phyloP scores from a whole-genome alignment of 1,140 invertebrate species.

The Camponotus pennsylvanicus region DNA sequence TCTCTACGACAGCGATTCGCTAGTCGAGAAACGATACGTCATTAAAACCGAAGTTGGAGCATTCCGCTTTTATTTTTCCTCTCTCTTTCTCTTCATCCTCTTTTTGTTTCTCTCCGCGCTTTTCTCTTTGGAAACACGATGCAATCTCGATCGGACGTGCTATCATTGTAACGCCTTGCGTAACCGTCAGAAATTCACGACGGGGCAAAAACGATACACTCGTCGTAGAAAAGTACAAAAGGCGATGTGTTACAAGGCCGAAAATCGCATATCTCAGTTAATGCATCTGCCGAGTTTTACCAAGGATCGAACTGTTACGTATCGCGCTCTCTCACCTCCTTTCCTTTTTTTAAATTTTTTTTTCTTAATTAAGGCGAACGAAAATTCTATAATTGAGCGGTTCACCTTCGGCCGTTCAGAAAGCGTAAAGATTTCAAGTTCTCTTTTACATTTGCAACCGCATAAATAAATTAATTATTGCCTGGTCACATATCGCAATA shows the following conservation, averaged over 20 bases:
- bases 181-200: conserved; percentile 13
- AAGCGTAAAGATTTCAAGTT: conserved; percentile 1
- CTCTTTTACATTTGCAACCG: neutral
- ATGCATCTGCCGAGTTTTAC: conserved; percentile 20
- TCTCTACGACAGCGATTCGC: neutral
- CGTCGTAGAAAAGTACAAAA: conserved; percentile 48
- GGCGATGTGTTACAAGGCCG: conserved; percentile 77
- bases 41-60: neutral
- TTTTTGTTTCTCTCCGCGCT: neutral
- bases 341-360: neutral
- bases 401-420: neutral
- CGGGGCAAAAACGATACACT: neutral
- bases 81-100: neutral
- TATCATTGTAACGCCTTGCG: neutral
- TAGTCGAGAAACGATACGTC: neutral
- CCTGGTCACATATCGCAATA: neutral
- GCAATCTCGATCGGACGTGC: neutral
- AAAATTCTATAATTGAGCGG: conserved; percentile 18
- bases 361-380: neutral
- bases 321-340: neutral
- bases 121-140: neutral
- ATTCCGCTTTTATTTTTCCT: neutral
- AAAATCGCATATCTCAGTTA: conserved; percentile 36
- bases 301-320: neutral
- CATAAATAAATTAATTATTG: conserved; percentile 17